These are phyloP conservation scores for Saccostrea echinata DNA, from an alignment of 1,140 invertebrate genomes.

Conservation along the genomic window DNA sequence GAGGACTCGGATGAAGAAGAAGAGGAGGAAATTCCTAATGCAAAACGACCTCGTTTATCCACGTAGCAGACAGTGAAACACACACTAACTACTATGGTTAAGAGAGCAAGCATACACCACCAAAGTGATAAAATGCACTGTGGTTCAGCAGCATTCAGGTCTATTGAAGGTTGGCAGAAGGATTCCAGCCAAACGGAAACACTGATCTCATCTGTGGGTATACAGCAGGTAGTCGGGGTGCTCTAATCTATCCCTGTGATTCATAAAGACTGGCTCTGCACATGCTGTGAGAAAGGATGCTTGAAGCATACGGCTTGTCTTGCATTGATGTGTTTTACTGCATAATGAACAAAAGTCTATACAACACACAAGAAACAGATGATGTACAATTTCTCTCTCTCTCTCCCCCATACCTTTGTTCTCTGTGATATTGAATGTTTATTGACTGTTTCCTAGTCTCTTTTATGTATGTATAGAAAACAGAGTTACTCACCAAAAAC, in stretches of 20 bases:
- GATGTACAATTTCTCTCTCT: neutral
- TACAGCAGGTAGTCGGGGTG: neutral
- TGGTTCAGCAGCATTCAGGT: conserved; percentile 16
- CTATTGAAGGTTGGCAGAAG: neutral
- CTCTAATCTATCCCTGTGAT: conserved; percentile 1
- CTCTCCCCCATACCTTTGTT: conserved; percentile 24
- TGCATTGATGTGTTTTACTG: neutral
- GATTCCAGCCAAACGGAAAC: neutral
- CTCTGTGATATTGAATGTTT: conserved; percentile 18
- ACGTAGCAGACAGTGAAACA: conserved; percentile 62
- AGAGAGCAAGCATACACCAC: neutral
- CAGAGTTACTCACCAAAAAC: neutral
- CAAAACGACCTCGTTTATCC: conserved; percentile 74
- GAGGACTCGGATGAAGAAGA: conserved; percentile 97
- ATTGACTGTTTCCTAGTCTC: conserved; percentile 16
- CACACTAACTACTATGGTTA: neutral
- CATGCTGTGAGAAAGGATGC: neutral
- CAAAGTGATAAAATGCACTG: conserved; percentile 25
- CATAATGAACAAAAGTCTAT: conserved; percentile 35
- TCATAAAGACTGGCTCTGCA: neutral
- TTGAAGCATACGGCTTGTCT: conserved; percentile 5
- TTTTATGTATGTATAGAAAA: neutral
- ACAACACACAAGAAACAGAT: conserved; percentile 8
- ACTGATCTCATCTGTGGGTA: neutral
- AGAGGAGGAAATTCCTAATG: conserved; percentile 84